phyloP scores from a whole-genome alignment of 1,140 invertebrate species.

The Caenorhabditis latens region DNA sequence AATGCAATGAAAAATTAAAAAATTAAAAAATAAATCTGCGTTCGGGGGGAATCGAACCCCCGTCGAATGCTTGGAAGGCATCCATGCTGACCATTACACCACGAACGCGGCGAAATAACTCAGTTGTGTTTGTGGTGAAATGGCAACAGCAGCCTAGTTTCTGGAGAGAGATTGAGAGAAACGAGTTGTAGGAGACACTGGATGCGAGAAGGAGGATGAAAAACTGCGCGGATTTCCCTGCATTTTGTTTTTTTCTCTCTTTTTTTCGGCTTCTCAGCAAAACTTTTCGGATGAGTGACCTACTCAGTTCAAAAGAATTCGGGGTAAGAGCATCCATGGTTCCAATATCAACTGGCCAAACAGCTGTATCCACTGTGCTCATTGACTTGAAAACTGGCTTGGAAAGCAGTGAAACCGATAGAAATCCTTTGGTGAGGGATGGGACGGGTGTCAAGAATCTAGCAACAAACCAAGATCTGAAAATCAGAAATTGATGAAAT shows the following conservation, averaged over 20 bases:
- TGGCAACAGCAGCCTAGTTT: too few species aligned
- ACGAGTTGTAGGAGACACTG: too few species aligned
- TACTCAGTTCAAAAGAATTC: neutral
- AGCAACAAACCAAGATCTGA: slow-evolving; percentile 13
- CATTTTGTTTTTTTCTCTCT: too few species aligned
- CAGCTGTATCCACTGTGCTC: neutral
- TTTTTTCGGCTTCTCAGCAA: too few species aligned
- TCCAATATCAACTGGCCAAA: slow-evolving; percentile 9
- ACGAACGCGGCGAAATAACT: slow-evolving; percentile 44
- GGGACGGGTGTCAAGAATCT: slow-evolving; percentile 1
- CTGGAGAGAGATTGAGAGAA: too few species aligned
- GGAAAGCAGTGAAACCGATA: neutral
- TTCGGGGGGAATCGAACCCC: slow-evolving; percentile 64
- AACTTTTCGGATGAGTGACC: neutral
- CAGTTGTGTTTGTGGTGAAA: too few species aligned
- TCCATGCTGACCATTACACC: slow-evolving; percentile 64
- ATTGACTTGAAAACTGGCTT: slow-evolving; percentile 12
- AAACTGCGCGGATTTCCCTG: too few species aligned
- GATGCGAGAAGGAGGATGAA: too few species aligned
- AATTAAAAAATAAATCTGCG: slow-evolving; percentile 42
- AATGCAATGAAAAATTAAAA: too few species aligned
- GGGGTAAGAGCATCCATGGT: neutral
- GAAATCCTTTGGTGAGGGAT: neutral
- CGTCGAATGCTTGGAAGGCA: slow-evolving; percentile 64
- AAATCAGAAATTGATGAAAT: neutral